Evolutionary conservation across 2,888 invertebrate species (phyloP), one percentile per base, ranked within the genome.

Genomic region (Nudaria mundana): DNA sequence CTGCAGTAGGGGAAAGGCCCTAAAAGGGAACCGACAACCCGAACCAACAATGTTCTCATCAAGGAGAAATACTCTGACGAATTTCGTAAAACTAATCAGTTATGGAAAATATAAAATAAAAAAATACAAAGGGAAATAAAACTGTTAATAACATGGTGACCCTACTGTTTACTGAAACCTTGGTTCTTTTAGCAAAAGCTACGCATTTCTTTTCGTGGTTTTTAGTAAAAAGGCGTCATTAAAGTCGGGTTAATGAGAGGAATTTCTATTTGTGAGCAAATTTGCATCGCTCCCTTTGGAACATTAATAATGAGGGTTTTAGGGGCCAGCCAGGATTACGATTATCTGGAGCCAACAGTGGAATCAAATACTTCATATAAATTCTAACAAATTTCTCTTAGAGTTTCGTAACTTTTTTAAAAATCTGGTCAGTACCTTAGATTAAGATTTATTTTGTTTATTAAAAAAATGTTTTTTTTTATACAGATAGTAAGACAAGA

Each of bases 161-260:
- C 54, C 43, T 42, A 45, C 46, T 36, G 46, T 48, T 46, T 56
- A 60, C 48, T 51, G 40, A 56, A 60, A 56, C 46, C 54, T 50
- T 48, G 49, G 47, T 61, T 55, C n/a, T 59, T 46, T 37, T 38
- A 42, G 45, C 37, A 47, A 58, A 60, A 57, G 49, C 52, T 31
- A 52, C 44, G 44, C 39, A 45, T 57, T 63, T 63, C 56, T 63
- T 63, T 59, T 30, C 33, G 37, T n/a, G 41, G 43, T 54, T 62
- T 20, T 55, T 37, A 52, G 46, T 40, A 49, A 63, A 63, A 63
- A 52, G 47, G 15, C 53, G 54, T 64, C 65, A 59, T 68, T 70
- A 69, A 56, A 37, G 49, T 45, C 31, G 29, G 28, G 48, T 68
- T 64, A 70, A 69, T 68, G 68, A 69, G 66, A 58, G 44, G 50